Evolutionary conservation across 2,888 invertebrate species (phyloP), one percentile per base, ranked within the genome.

Genomic region (Leptura quadrifasciata): DNA sequence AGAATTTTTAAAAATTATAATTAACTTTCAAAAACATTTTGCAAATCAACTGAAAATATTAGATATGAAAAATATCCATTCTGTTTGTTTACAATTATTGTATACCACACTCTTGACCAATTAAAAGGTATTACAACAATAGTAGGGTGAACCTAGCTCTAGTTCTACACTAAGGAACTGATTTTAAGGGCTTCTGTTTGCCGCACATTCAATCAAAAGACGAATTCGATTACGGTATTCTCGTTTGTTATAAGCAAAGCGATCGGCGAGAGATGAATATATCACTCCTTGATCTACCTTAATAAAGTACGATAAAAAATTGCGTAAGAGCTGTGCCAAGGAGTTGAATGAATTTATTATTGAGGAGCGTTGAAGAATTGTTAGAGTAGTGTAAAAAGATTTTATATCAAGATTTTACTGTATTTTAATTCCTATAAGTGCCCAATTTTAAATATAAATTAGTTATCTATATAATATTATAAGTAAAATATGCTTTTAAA

Each of bases 131-230:
- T 80, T 77, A 79, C 78, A 77, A n/a, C 72, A 71, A 75, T 73
- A 69, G 72, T 74, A 67, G 76, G 79, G 77, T 77, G 80, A 80
- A 82, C 80, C 82, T 80, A 80, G 80, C 82, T 78, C 80, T 75
- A 72, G 77, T 76, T 73, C 73, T 58, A n/a, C 64, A 21, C 69
- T 20, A 35, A 67, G 63, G 72, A 72, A 76, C 73, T 72, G 76
- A 76, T 76, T 73, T 65, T 35, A 47, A 60, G 70, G 35, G 65
- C 10, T 47, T 35, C 58, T 20, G 31, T 17, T 52, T 21, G 54
- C 24, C 67, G 15, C 20, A 17, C 55, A 9, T 47, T 55, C 67
- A 31, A 17, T 52, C 64, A 27, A 57, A 55, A 54, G 35, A n/a
- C 27, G 20, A 47, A 69, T 47, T 58, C 69, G 58, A 69, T 57